Base-by-base conservation (phyloP, 1,140 invertebrate species). In the Armadillidium nasatum region DNA sequence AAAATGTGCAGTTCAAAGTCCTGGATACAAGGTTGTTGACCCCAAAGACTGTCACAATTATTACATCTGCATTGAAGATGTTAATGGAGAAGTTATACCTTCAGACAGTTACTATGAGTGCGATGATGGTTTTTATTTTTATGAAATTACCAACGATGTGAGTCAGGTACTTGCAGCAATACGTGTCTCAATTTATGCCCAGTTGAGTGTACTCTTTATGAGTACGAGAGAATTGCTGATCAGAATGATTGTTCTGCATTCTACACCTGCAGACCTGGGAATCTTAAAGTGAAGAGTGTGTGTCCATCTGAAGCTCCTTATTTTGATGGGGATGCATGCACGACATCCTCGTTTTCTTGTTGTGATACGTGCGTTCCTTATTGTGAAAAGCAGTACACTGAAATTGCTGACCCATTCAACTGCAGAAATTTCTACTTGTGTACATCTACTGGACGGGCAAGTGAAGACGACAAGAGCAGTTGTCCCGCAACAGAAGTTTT, bases 21-120 rank as follows among this genome's bases (percentile, higher is more conserved):
- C 50, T 60, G 50, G 50, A 60, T 15, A 19, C 4, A 60, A 19
- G 11, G 50, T 7, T 60, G 7, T 60, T 60, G 50, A 60, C 19
- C 50, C 50, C 11, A 60, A 60, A 60, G 50, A 60, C 7, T 60
- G 50, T 60, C 50, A 60, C 19, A 60, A 60, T 60, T 60, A 60
- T 60, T 60, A 4, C 7, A 7, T 60, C 7, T 60, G 50, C 7
- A 60, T 60, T 7, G 19, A 13, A 7, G 50, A 60, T 60, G 1
- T 4, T 7, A 60, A 60, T 4, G 50, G 50, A 13, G 7, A 7
- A 13, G 50, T 60, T 15, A 7, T 60, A 60, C 50, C 50, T 15
- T 60, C 50, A 15, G 50, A 60, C 7, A 1, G 7, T 13, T 19
- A 13, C 11, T 60, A 60, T 7, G 7, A 19, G 11, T 60, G 50